Evolutionary conservation across 2,113 vertebrate species (phyloP).

Genomic region (Ramphastos sulfuratus): DNA sequence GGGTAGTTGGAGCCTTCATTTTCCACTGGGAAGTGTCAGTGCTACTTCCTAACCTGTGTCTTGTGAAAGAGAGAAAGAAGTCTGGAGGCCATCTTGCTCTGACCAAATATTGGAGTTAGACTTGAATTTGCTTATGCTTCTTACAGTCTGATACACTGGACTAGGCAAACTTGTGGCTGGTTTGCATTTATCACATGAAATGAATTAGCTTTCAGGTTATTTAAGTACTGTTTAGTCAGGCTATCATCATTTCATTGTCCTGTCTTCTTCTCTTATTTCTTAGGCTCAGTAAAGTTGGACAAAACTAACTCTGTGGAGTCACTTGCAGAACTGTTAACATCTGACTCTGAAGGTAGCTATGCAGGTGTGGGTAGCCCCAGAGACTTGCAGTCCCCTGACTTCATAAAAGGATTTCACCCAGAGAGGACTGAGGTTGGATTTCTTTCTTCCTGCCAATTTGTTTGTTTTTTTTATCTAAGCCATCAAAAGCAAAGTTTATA

Average conservation of each 20-base stretch:
- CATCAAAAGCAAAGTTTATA: not conserved
- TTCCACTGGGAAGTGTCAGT: not conserved
- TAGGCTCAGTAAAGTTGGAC: conserved; percentile 80
- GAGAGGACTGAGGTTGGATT: conserved; percentile 82
- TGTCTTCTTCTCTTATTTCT: not conserved
- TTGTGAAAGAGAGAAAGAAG: not conserved
- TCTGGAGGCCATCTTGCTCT: not conserved
- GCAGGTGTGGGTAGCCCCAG: conserved; percentile 88
- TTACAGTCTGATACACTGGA: not conserved
- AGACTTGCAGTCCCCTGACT: conserved; percentile 90
- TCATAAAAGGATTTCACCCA: conserved; percentile 71
- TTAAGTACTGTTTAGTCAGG: not conserved
- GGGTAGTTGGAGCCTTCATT: not conserved
- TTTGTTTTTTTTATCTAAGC: not conserved
- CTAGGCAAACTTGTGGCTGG: not conserved
- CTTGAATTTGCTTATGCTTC: not conserved
- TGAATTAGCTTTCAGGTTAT: not conserved
- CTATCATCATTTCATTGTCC: not conserved
- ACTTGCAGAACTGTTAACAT: conserved; percentile 90
- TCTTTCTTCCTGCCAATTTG: not conserved
- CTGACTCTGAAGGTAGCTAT: conserved; percentile 95
- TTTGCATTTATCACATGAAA: not conserved
- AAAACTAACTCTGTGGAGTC: conserved; percentile 91
- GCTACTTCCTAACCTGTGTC: not conserved
- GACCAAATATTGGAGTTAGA: not conserved